Conservation (phyloP, 2,888 invertebrate genomes). For the Dynastes grantii region DNA sequence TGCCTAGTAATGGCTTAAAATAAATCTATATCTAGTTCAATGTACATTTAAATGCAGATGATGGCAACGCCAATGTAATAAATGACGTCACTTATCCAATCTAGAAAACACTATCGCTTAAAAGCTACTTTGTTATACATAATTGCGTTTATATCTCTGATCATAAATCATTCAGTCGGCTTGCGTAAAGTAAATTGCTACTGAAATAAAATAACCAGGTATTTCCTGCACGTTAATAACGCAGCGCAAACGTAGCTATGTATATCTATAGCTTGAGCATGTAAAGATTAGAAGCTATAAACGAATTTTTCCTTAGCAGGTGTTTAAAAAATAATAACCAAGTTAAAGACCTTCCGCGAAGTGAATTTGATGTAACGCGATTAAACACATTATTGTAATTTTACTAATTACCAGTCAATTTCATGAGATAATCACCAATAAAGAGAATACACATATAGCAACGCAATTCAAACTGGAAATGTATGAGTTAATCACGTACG, state of each 20-base stretch:
- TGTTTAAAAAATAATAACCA: not conserved
- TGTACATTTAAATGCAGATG: not conserved
- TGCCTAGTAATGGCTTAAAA: not conserved
- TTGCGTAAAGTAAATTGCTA: constrained; percentile 16
- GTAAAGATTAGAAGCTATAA: not conserved
- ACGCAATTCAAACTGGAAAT: not conserved
- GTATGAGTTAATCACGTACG: not conserved
- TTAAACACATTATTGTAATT: not conserved
- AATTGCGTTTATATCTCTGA: constrained; percentile 22
- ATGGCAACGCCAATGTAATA: not conserved
- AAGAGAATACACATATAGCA: not conserved
- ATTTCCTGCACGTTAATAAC: constrained; percentile 21
- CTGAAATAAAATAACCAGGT: constrained; percentile 12
- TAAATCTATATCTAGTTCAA: constrained; percentile 2
- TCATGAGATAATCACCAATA: not conserved
- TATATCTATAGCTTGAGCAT: not conserved
- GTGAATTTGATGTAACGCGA: not conserved
- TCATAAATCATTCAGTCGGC: constrained; percentile 18
- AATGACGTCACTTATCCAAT: constrained; percentile 3
- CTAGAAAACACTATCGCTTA: constrained; percentile 14
- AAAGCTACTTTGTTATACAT: constrained; percentile 27
- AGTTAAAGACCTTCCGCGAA: too few relatives aligned
- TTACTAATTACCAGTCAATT: not conserved
- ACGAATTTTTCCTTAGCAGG: not conserved
- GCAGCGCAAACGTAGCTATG: not conserved